Evolutionary conservation across 1,140 invertebrate species (phyloP), one percentile per base, ranked within the genome.

Genomic region (Battus philenor): DNA sequence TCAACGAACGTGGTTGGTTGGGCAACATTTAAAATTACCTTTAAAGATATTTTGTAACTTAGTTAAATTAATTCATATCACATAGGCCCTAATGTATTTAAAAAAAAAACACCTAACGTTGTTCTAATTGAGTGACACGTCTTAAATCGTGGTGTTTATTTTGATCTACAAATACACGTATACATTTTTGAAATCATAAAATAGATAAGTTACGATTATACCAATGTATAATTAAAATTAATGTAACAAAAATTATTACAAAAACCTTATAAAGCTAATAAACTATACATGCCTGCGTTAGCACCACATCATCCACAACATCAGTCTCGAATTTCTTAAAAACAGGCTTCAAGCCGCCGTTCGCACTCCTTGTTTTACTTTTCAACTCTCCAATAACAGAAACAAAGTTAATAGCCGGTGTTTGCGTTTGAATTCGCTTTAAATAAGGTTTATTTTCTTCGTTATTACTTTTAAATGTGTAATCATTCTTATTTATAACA

Each of bases 321-420:
- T 78, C 74, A 18, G 53, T 34, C 30, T 79, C 75, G 44, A 85
- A 82, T 45, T 85, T 85, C 57, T 68, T 82, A 47, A 85, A 85
- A 12, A 85, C 81, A 4, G 81, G 78, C 55, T 85, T 85, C 11
- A 81, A 44, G 20, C 59, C 66, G 7, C 68, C 68, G 16, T 69
- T 77, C 39, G 63, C 55, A 36, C 74, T 78, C 34, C 68, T 73
- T 2, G 81, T 85, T 68, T 80, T 82, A 44, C 58, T 71, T 39
- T 74, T 81, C 29, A 85, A 48, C 54, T 85, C 81, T n/a, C 81
- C 81, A 20, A 85, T 85, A 9, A 85, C 68, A 7, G 81, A 82
- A 32, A 78, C 81, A 41, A 85, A 85, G 44, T 85, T 81, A n/a
- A 85, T 44, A 12, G 75, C 81, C 2, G 46, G 30, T 30, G 77